Evolutionary conservation across 1,140 invertebrate species (phyloP).

Genomic region (Heliothis virescens): DNA sequence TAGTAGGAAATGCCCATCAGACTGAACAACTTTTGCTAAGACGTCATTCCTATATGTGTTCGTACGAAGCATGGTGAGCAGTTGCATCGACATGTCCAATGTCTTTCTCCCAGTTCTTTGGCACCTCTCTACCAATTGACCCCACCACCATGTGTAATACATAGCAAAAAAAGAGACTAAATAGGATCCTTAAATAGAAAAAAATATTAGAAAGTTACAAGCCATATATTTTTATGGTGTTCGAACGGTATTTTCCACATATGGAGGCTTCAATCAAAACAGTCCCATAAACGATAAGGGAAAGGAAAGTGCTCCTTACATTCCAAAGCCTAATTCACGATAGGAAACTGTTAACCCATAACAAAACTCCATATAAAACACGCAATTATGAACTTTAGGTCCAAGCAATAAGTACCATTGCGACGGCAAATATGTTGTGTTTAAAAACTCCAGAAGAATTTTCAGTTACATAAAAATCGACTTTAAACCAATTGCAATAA

Average conservation of each 20-base stretch:
- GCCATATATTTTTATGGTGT: neutral
- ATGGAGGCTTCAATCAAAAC: slow-evolving; percentile 4
- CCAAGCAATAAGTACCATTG: neutral
- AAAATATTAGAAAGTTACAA: slow-evolving; percentile 8
- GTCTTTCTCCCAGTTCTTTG: too few species aligned
- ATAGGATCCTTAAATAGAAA: neutral
- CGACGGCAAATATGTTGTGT: neutral
- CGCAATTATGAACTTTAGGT: neutral
- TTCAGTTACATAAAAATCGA: neutral
- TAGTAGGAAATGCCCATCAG: too few species aligned
- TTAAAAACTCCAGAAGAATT: neutral
- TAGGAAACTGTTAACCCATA: slow-evolving; percentile 57
- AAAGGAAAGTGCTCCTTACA: slow-evolving; percentile 69
- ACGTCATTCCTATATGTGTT: too few species aligned
- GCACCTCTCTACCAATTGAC: too few species aligned
- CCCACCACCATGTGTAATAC: too few species aligned
- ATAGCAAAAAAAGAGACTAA: too few species aligned
- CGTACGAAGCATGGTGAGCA: too few species aligned
- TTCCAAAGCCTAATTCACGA: slow-evolving; percentile 63
- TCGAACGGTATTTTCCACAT: neutral
- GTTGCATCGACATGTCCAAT: too few species aligned
- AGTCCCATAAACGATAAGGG: slow-evolving; percentile 57
- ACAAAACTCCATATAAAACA: neutral
- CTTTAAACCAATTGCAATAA: slow-evolving; percentile 2
- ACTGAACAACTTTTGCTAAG: too few species aligned